Percentiles rank a stretch among this genome's conserved stretches.
Evolutionary conservation across 2,888 invertebrate species (phyloP).

Genomic region (Leptinotarsa rubiginosa): DNA sequence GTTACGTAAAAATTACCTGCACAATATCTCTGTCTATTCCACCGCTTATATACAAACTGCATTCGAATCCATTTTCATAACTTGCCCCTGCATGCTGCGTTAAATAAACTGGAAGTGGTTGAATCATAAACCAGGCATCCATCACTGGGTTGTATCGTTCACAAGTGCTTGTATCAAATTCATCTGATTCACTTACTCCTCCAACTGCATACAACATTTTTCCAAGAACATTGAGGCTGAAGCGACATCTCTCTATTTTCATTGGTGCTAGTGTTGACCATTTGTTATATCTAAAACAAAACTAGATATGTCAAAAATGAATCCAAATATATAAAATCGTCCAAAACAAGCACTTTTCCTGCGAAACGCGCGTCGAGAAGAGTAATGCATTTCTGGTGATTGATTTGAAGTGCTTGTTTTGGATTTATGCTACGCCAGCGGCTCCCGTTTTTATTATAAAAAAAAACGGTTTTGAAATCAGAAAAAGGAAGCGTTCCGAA

Average conservation of each 20-base stretch:
- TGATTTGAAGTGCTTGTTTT: no score
- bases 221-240: conserved; percentile 73
- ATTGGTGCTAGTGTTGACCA: conserved; percentile 79
- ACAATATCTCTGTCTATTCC: conserved; percentile 71
- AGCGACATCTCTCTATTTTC: conserved; percentile 75
- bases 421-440: no score
- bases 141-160: conserved; percentile 72
- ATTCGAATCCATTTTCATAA: conserved; percentile 63
- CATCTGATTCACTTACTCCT: conserved; percentile 72
- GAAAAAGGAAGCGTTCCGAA: no score
- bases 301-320: not conserved
- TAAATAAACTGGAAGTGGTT: conserved; percentile 70
- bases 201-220: conserved; percentile 73
- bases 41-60: conserved; percentile 67
- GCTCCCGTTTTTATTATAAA: no score
- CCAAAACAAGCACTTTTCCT: no score
- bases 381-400: no score
- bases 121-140: conserved; percentile 72
- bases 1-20: conserved; percentile 29
- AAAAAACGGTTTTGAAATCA: no score
- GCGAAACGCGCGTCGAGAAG: no score
- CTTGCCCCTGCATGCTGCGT: conserved; percentile 72
- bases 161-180: conserved; percentile 67
- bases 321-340: no score
- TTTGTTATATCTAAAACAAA: conserved; percentile 65